Percentiles rank a stretch among this genome's conserved stretches.
Conservation (phyloP, 2,888 invertebrate species). For the Ophioninae sp. region DNA sequence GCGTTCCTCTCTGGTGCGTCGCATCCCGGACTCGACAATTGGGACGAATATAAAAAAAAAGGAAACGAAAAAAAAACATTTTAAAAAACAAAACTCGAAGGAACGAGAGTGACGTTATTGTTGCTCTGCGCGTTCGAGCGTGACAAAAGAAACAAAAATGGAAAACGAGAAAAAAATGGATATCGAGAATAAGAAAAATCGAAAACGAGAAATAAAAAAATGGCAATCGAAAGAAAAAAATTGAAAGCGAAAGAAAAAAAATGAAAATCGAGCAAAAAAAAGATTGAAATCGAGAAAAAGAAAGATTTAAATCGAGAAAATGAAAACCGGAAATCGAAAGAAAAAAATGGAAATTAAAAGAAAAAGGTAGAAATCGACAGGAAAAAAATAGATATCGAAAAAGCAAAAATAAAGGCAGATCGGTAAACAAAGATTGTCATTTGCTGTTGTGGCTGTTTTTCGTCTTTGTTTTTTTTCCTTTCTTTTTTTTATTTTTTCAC, state of each 20-base stretch:
- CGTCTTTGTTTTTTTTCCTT: not conserved
- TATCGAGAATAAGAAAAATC: too few relatives aligned
- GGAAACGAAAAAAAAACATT: not conserved
- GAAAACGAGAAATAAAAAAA: too few relatives aligned
- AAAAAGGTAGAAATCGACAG: not conserved
- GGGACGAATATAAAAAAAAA: constrained; percentile 33
- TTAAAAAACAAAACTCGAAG: not conserved
- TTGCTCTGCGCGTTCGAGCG: constrained; percentile 4
- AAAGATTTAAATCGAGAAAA: too few relatives aligned
- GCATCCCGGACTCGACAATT: constrained; percentile 19
- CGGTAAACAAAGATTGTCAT: not conserved
- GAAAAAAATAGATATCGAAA: too few relatives aligned
- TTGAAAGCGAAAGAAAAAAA: too few relatives aligned
- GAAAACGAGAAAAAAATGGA: not conserved
- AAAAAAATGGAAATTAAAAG: not conserved
- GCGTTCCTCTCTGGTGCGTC: constrained; percentile 11
- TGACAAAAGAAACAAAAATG: not conserved
- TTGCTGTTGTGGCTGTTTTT: not conserved
- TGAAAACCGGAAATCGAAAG: not conserved
- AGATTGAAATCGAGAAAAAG: too few relatives aligned
- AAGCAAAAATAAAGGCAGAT: not conserved
- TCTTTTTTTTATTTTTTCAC: not conserved
- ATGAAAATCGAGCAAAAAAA: not conserved
- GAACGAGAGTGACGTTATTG: constrained; percentile 14
- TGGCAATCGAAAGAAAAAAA: not conserved